Base-by-base conservation (phyloP, 2,797 vertebrate genomes). In the Euthynnus affinis region DNA sequence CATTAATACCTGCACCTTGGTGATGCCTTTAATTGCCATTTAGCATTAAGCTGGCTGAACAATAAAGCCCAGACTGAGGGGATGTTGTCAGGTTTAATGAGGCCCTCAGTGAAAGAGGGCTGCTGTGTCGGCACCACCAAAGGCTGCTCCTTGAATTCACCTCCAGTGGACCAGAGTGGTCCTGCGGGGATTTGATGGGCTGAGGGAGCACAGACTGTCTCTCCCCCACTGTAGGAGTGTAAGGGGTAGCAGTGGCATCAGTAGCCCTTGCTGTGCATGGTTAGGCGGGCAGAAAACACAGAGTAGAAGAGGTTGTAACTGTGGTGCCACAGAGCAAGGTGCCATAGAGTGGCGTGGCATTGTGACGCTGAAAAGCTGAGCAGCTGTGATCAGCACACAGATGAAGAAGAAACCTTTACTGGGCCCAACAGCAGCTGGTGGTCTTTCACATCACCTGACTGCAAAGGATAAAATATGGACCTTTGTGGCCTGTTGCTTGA, bases 31-130 rank as follows among this genome's bases (percentile, higher is more conserved):
- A 92, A 91, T 91, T 91, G 87, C 84, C 87, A 82, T 92, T 93
- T 89, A 93, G 83, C 76, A 91, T 89, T 77, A 86, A 90, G 89
- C 84, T 86, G 85, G 83, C 76, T 79, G 77, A 91, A 93, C 82
- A 90, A 92, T 90, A 85, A 91, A 90, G 81, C 65, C 71, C 66
- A 71, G 87, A 76, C 90, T 71, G 78, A 89, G 83, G 83, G 89
- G 85, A 90, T 85, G 85, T 84, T 90, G 89, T 89, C 88, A 86
- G 84, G 88, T 93, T 94, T 94, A 92, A 94, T 86, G 88, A 94
- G 90, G 87, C 77, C 87, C 78, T 83, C 34, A 25, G 76, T 89
- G 84, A 93, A 93, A 89, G 78, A 89, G 74, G 77, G 80, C 75
- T 53, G 83, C 90, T 89, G 87, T 88, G 89, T 94, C 87, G 91